These are phyloP conservation scores for Vollenhovia emeryi DNA, from an alignment of 1,140 invertebrate species.

Conservation along the genomic window DNA sequence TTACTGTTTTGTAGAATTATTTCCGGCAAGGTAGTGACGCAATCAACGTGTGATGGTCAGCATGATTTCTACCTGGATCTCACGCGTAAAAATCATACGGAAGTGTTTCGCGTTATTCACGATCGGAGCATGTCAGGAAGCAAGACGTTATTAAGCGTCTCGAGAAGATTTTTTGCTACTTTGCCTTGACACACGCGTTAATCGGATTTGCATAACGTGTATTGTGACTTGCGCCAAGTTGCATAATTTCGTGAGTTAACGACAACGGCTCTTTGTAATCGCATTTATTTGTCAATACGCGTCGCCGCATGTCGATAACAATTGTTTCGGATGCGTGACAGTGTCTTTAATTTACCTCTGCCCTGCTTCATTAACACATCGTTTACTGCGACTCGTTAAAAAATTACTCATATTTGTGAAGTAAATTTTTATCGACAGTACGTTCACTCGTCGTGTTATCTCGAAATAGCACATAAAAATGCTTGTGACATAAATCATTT, in stretches of 20 bases:
- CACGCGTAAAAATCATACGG: background rate
- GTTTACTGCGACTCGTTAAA: background rate
- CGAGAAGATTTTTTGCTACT: background rate
- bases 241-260: background rate
- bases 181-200: slow-evolving; percentile 21
- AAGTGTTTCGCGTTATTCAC: background rate
- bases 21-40: too few species aligned
- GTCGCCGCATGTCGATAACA: background rate
- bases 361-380: background rate
- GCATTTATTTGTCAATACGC: background rate
- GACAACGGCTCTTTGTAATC: slow-evolving; percentile 6
- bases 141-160: background rate
- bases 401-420: background rate
- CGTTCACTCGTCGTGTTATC: background rate
- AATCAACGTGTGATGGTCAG: background rate
- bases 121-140: background rate
- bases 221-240: background rate
- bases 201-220: slow-evolving; percentile 15
- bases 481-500: background rate
- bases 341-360: background rate
- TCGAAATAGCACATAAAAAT: background rate
- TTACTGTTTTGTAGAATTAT: too few species aligned
- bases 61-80: background rate
- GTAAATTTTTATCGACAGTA: background rate
- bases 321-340: too few species aligned